Base-by-base conservation (phyloP, 2,113 vertebrate species). In the Pterophyllum scalare region DNA sequence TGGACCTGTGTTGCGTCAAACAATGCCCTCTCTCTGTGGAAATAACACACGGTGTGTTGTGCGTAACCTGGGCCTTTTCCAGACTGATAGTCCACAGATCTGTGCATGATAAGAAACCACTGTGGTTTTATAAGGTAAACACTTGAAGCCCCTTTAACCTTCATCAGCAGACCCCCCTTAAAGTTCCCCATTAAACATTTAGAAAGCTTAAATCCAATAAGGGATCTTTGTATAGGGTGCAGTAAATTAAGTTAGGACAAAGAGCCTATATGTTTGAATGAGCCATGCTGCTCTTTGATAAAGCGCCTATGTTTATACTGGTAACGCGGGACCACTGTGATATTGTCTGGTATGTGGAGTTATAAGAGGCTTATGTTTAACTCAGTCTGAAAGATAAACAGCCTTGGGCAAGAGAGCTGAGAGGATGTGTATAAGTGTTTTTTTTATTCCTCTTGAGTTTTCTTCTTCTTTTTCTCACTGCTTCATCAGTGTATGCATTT, bases 341-440 rank as follows among this genome's bases (percentile, higher is more conserved):
- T 95, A 94, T 93, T 92, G 93, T 94, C 93, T 94, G 94, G 94
- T 93, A 95, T 95, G 94, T 82, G 89, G 87, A 87, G 83, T 92
- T 90, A 93, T 90, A 92, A 89, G 90, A 76, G 89, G 88, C 88
- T 91, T 84, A 78, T 57, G 81, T 88, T 93, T 93, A 93, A 94
- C 93, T 94, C 90, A 89, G 92, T 92, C 89, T 94, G 79, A 74
- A 88, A 90, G 92, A 94, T 88, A 94, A 95, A 95, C 92, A 94
- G 88, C 93, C 87, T 54, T 26, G 26, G 82, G 91, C 88, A 62
- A 59, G 79, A 91, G 81, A 56, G 38, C 90, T 56, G 59, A 80
- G 83, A 91, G 79, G 84, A 91, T 89, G 90, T 84, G 2, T 82
- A 83, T 82, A 91, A 77, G 64, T 82, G 10, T 89, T 59, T 54